Evolutionary conservation across 2,888 invertebrate genomes (phyloP).

Genomic region (Melanostoma scalare): DNA sequence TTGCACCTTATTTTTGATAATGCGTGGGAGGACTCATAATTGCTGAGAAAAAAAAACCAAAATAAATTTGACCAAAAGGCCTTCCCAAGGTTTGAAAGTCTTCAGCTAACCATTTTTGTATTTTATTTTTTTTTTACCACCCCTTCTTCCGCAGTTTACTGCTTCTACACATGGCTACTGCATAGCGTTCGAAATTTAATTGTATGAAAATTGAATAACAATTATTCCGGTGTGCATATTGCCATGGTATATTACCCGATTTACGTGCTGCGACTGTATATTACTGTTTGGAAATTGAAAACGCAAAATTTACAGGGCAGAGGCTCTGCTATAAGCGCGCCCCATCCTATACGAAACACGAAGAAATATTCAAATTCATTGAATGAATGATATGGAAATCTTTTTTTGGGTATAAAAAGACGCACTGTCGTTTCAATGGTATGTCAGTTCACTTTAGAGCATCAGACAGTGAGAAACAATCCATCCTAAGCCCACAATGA

Average conservation of each 20-base stretch:
- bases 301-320: conserved; percentile 59
- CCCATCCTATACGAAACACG: conserved; percentile 48
- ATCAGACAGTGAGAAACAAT: conserved; percentile 81
- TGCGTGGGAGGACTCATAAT: conserved; percentile 49
- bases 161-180: not conserved
- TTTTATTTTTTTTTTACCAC: conserved; percentile 22
- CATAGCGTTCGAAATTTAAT: conserved; percentile 51
- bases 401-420: conserved; percentile 80
- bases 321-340: conserved; percentile 2
- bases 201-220: conserved; percentile 75
- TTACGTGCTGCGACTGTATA: conserved; percentile 77
- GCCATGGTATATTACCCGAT: conserved; percentile 77
- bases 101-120: conserved; percentile 3
- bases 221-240: conserved; percentile 69
- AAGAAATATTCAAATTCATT: conserved; percentile 61
- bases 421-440: conserved; percentile 76
- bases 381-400: conserved; percentile 47
- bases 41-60: conserved; percentile 41
- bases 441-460: conserved; percentile 82
- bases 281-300: conserved; percentile 70
- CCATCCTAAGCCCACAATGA: conserved; percentile 81
- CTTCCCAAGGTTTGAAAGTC: conserved; percentile 41
- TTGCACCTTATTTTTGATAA: conserved; percentile 19
- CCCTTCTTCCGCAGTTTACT: conserved; percentile 9
- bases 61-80: conserved; percentile 16